These are phyloP conservation scores for Melanotaenia duboulayi DNA, from an alignment of 2,113 vertebrate genomes.

Conservation along the genomic window DNA sequence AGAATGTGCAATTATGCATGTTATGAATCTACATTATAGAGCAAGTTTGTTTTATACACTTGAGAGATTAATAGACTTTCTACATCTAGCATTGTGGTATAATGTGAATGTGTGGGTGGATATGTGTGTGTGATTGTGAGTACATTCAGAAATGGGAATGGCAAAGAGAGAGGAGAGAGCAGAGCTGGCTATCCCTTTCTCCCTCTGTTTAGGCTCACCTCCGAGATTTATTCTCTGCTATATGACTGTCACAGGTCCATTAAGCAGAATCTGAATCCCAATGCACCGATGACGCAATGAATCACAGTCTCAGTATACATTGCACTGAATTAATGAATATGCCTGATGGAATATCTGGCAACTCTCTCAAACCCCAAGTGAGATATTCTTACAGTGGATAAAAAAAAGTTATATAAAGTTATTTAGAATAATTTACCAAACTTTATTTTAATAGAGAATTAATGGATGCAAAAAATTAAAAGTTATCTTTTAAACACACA, in stretches of 20 bases:
- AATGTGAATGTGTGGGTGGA: not conserved
- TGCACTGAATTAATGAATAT: slow-evolving; percentile 15
- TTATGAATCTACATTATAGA: slow-evolving; percentile 20
- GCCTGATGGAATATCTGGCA: slow-evolving; percentile 16
- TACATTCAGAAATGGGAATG: slow-evolving; percentile 12
- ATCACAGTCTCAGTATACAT: slow-evolving; percentile 7
- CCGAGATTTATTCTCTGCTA: slow-evolving; percentile 34
- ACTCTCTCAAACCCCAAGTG: slow-evolving; percentile 22
- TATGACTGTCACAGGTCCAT: slow-evolving; percentile 31
- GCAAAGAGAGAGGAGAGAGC: slow-evolving; percentile 10
- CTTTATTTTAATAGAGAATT: slow-evolving; percentile 5
- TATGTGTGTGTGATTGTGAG: not conserved
- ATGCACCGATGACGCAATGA: slow-evolving; percentile 18
- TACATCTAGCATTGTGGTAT: not conserved
- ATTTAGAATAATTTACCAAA: slow-evolving; percentile 9
- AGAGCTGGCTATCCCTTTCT: not conserved
- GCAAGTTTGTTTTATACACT: slow-evolving; percentile 20
- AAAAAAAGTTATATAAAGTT: slow-evolving; percentile 21
- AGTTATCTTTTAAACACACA: slow-evolving; percentile 5
- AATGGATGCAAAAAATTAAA: slow-evolving; percentile 4
- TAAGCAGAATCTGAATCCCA: slow-evolving; percentile 29
- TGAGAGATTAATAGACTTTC: not conserved
- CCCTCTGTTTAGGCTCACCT: slow-evolving; percentile 6
- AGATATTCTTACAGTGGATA: slow-evolving; percentile 5
- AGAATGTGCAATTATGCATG: slow-evolving; percentile 35